phyloP scores from a whole-genome alignment of 2,113 vertebrate species.

The Ictalurus furcatus region DNA sequence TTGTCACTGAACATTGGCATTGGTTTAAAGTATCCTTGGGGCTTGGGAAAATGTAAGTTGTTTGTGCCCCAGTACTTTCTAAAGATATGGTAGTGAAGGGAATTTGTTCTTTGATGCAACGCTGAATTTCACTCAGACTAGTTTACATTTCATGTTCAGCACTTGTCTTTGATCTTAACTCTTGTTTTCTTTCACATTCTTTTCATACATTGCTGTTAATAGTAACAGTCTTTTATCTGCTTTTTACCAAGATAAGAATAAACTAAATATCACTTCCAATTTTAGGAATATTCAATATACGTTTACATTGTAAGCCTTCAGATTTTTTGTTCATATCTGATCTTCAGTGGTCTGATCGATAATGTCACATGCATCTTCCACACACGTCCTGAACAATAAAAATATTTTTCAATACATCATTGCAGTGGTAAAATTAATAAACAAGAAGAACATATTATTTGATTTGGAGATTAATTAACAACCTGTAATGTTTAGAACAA shows the following conservation, averaged over 20 bases:
- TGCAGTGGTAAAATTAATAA: neutral
- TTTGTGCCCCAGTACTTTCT: conserved; percentile 3
- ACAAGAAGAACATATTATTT: neutral
- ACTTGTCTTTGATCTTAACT: conserved; percentile 18
- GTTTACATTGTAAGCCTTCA: neutral
- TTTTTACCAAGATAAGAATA: neutral
- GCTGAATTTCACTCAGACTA: neutral
- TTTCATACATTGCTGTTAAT: neutral
- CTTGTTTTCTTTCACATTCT: neutral
- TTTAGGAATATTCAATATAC: neutral
- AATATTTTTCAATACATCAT: neutral
- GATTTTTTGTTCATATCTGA: neutral
- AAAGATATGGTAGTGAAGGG: neutral
- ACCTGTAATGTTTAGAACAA: neutral
- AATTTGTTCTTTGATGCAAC: conserved; percentile 20
- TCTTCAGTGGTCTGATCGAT: neutral
- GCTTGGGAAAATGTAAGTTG: neutral
- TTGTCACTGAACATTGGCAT: conserved; percentile 2
- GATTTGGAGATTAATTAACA: neutral
- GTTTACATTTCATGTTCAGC: neutral
- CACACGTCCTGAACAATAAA: neutral
- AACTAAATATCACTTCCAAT: neutral
- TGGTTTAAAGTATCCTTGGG: neutral
- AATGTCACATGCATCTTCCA: neutral
- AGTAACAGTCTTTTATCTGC: neutral